A percentile compares a stretch with the other conserved stretches of the same genome.
Conservation (phyloP, 2,113 vertebrate genomes). For the Gorsachius goisagi region DNA sequence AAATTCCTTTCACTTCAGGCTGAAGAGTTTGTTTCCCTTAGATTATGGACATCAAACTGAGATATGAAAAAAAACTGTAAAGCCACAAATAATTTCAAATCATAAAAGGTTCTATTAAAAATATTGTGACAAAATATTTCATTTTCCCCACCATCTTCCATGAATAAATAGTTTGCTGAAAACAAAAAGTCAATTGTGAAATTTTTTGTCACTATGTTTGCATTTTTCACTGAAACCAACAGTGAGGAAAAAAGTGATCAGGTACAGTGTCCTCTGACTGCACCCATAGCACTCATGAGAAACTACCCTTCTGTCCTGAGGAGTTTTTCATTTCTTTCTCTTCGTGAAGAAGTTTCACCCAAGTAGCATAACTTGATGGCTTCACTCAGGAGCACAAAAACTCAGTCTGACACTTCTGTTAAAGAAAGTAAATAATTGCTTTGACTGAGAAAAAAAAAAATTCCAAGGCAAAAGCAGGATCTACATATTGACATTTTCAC, state of each 20-base stretch:
- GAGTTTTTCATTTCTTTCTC: not conserved
- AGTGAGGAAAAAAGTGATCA: not conserved
- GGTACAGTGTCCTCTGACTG: not conserved
- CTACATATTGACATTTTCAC: not conserved
- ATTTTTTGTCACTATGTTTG: not conserved
- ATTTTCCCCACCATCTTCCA: accelerated
- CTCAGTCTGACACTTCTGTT: not conserved
- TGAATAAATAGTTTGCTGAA: not conserved
- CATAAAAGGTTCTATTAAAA: not conserved
- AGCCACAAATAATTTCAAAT: not conserved
- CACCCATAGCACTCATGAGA: not conserved
- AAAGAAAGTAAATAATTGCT: constrained; percentile 1
- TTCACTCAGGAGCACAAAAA: not conserved
- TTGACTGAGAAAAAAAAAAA: not conserved
- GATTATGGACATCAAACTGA: not conserved
- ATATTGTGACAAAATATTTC: not conserved
- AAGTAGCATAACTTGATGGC: not conserved
- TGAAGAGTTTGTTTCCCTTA: not conserved
- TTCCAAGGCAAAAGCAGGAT: not conserved
- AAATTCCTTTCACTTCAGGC: not conserved
- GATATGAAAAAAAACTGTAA: not conserved
- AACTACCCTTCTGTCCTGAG: not conserved
- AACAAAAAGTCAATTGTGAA: not conserved
- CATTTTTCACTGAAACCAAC: not conserved
- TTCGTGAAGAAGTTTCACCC: not conserved